A percentile compares a stretch with the other conserved stretches of the same genome.
phyloP scores from a whole-genome alignment of 2,113 vertebrate genomes.

The Atractosteus spatula region DNA sequence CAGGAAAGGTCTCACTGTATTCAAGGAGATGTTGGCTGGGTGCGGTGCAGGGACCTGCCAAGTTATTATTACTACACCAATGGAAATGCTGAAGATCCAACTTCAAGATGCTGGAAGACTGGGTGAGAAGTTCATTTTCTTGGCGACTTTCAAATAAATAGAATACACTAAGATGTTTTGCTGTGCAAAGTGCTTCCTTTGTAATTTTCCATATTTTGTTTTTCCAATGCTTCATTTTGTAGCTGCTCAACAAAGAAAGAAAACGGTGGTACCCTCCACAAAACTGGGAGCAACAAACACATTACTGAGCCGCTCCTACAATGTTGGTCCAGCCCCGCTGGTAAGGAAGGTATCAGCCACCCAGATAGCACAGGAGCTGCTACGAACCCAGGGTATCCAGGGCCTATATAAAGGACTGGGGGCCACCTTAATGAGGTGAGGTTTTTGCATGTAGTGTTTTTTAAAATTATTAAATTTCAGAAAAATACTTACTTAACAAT shows the following conservation, averaged over 20 bases:
- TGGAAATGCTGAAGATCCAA: conserved; percentile 84
- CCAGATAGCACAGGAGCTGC: conserved; percentile 68
- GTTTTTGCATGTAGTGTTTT: background rate
- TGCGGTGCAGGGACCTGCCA: conserved; percentile 79
- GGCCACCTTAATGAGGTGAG: conserved; percentile 72
- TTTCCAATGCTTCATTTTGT: conserved; percentile 6
- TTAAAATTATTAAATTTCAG: background rate
- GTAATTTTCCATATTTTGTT: no score
- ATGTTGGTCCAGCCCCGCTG: conserved; percentile 44
- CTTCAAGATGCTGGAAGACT: conserved; percentile 77
- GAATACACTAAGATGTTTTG: no score
- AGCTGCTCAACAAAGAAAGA: conserved; percentile 70
- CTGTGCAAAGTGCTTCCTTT: no score
- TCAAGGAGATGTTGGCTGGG: conserved; percentile 76
- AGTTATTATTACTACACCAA: conserved; percentile 73
- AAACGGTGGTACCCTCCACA: conserved; percentile 46
- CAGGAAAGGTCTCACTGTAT: conserved; percentile 61
- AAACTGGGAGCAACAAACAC: conserved; percentile 60
- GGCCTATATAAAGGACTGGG: conserved; percentile 73
- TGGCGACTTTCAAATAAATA: background rate
- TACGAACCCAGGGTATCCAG: conserved; percentile 65
- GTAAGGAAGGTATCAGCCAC: conserved; percentile 60
- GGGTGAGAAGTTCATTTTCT: conserved; percentile 42
- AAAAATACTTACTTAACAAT: background rate
- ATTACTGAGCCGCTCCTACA: conserved; percentile 64